phyloP scores from a whole-genome alignment of 2,888 invertebrate species.

The Agonopterix heracliana region DNA sequence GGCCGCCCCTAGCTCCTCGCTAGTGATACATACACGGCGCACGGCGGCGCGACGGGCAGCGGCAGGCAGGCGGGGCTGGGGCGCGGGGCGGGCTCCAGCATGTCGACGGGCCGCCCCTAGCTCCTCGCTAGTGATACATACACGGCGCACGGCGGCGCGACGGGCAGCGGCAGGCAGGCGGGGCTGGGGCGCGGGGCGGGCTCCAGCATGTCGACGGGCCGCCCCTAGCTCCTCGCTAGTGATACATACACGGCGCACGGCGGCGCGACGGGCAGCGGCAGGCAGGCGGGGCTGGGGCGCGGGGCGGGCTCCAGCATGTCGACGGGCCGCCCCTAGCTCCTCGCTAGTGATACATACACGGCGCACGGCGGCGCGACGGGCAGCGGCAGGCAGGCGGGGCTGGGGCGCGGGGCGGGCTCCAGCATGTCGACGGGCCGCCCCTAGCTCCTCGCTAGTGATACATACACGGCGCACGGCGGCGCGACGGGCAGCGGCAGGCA shows the following conservation, averaged over 20 bases:
- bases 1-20: conserved; percentile 29
- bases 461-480: conserved; percentile 91
- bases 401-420: conserved; percentile 85
- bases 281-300: conserved; percentile 77
- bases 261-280: conserved; percentile 82
- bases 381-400: conserved; percentile 53
- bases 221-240: conserved; percentile 57
- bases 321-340: conserved; percentile 56
- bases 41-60: conserved; percentile 82
- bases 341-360: conserved; percentile 81
- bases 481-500: conserved; percentile 78
- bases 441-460: conserved; percentile 68
- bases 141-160: conserved; percentile 90
- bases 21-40: conserved; percentile 78
- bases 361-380: conserved; percentile 89
- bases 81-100: conserved; percentile 82
- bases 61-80: conserved; percentile 66
- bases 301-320: conserved; percentile 79
- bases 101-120: conserved; percentile 61
- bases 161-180: conserved; percentile 71
- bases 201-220: conserved; percentile 67
- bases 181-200: conserved; percentile 83
- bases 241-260: conserved; percentile 88
- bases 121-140: conserved; percentile 77
- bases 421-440: conserved; percentile 61